Base-by-base conservation (phyloP, 1,140 invertebrate genomes). In the Drosophila sp. region DNA sequence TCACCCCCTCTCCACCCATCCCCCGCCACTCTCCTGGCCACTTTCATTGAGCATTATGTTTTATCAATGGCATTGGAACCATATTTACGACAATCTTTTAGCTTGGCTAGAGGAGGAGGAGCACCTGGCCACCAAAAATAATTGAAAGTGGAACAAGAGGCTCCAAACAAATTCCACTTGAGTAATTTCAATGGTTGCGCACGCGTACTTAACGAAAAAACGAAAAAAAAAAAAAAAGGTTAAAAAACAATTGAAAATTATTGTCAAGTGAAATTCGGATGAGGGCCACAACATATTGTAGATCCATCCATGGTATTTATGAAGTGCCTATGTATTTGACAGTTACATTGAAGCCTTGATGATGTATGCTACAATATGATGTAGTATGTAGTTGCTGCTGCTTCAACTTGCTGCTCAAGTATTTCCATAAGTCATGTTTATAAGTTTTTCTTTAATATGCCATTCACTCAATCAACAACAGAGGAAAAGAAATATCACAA, bases 391-490 rank as follows among this genome's bases (percentile, higher is more conserved):
- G 65, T 44, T 47, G 66, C 33, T 61, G 75, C 60, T 76, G 69
- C 79, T 87, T 82, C 61, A 76, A 67, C 67, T 70, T 66, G 54
- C 66, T 89, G 54, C 69, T 89, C 61, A 80, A 89, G 84, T 84
- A 89, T 89, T 84, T 89, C 84, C 79, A 58, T 89, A 87, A 87
- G 84, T 87, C 84, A 86, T 86, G 83, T 86, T 86, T 86, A 83
- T 86, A 76, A 83, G 83, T 89, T 86, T 58, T 57, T 50, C 44
- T 50, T 86, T 87, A 86, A 83, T 80, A 86, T 77, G 83, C 83
- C 84, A 89, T 87, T 87, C 84, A 87, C 84, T 87, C 83, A 87
- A 86, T 86, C 83, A 86, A 72, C 83, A 86, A 72, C 76, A 72
- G 64, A 38, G 35, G 35, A 38, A 38, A 38, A 38, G 35, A 55